Evolutionary conservation across 2,113 vertebrate genomes (phyloP), one percentile per base, ranked within the genome.

Genomic region (Suricata suricatta): DNA sequence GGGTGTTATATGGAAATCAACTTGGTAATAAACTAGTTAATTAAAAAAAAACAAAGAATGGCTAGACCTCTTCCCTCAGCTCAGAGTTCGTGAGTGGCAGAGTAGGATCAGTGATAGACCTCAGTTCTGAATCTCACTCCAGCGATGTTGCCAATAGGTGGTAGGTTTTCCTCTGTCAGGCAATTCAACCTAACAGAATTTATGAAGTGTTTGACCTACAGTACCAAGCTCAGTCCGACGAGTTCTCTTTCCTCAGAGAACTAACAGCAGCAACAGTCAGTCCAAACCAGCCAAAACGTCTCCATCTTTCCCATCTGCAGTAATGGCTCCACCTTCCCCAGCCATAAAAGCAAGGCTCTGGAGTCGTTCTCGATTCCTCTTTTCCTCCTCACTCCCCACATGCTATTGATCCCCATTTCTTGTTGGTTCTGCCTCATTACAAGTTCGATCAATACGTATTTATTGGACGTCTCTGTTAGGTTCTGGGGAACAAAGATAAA

Each of bases 371-470:
- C 10, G 60, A 81, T n/a, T 66, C 25, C 54, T n/a, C n/a, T 10
- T 74, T 77, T 83, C 38, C 35, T 19, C 17, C 64, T 87, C 4
- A 17, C 54, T 50, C 35, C 3, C 63, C 33, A 27, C 1, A 21
- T 84, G 15, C 19, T 83, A 92, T 35, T 68, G 86, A 60, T 88
- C 17, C 27, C 66, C 81, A 88, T 1, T 90, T 90, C 33, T n/a
- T 86, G 66, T 87, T 96, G 69, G 69, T 90, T 81, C 80, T 90
- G 95, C 80, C 44, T 95, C 89, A 95, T 96, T 92, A 96, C 93
- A 88, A 94, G 83, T 83, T 74, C 7, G 13, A 35, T 95, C 69
- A 69, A 74, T 93, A 69, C 0, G 1, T 86, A 88, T 95, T 90
- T 95, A 84, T 91, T 80, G n/a, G 15, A 57, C n/a, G 88, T 84